These are phyloP conservation scores for Zaprionus ghesquierei DNA, from an alignment of 1,140 invertebrate genomes.

Conservation along the genomic window DNA sequence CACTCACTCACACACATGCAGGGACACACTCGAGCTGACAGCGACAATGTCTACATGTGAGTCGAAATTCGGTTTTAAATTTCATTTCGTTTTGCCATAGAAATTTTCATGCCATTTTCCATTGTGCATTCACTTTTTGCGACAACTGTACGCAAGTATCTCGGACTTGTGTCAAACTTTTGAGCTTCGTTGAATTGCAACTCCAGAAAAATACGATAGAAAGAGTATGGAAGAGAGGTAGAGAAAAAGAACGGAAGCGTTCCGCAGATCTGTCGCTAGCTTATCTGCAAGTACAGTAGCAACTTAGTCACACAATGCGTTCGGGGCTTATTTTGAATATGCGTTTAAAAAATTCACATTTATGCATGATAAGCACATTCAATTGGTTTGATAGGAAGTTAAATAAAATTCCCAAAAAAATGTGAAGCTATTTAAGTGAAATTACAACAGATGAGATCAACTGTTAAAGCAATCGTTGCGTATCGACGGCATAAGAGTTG, in stretches of 20 bases:
- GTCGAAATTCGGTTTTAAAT: constrained; percentile 66
- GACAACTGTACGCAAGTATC: constrained; percentile 52
- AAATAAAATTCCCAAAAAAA: too few relatives aligned
- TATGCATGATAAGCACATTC: background rate
- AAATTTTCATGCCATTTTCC: constrained; percentile 68
- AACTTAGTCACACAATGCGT: constrained; percentile 17
- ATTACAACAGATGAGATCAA: too few relatives aligned
- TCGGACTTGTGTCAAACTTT: constrained; percentile 24
- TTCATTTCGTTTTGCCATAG: constrained; percentile 59
- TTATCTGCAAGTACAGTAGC: constrained; percentile 58
- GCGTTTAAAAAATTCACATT: background rate
- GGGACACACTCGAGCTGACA: background rate
- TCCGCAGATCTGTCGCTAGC: constrained; percentile 1
- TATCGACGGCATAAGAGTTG: too few relatives aligned
- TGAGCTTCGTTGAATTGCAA: constrained; percentile 40
- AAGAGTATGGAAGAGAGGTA: constrained; percentile 12
- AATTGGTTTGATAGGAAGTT: background rate
- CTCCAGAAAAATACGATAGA: constrained; percentile 8
- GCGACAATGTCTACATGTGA: constrained; percentile 32
- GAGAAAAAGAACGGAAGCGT: background rate
- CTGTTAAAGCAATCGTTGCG: too few relatives aligned
- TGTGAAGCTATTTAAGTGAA: too few relatives aligned
- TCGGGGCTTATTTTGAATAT: constrained; percentile 10
- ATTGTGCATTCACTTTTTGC: constrained; percentile 48
- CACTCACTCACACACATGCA: background rate